Conservation (phyloP, 2,113 vertebrate species). For the Sus scrofa region DNA sequence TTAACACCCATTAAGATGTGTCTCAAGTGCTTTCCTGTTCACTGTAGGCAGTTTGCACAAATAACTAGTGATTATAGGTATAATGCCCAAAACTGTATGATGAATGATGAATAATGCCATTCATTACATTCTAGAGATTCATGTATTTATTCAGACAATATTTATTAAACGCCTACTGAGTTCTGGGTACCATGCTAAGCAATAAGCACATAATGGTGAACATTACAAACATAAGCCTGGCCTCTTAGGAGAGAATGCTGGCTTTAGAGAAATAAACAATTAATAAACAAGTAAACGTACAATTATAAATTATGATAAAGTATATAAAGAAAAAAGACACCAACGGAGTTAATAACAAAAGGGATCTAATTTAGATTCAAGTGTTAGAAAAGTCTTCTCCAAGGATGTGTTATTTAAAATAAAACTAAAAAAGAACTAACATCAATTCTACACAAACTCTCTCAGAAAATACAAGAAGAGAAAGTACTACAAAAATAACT, state of each 20-base stretch:
- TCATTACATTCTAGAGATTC: slow-evolving; percentile 10
- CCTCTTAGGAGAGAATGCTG: background rate
- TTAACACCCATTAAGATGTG: background rate
- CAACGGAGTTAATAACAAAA: background rate
- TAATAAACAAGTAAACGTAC: background rate
- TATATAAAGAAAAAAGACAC: background rate
- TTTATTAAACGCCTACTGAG: background rate
- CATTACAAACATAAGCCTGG: background rate
- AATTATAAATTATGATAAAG: background rate
- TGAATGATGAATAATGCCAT: slow-evolving; percentile 8
- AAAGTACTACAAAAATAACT: background rate
- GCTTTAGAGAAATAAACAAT: background rate
- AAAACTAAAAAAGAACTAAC: background rate
- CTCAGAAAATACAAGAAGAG: background rate
- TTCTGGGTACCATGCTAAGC: background rate
- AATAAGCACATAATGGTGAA: background rate
- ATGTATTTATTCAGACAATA: background rate
- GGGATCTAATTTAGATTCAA: background rate
- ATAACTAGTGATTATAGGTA: background rate
- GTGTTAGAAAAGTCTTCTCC: background rate
- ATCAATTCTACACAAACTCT: background rate
- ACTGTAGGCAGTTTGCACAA: background rate
- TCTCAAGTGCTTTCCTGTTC: background rate
- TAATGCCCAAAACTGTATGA: background rate
- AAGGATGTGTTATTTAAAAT: background rate